phyloP scores from a whole-genome alignment of 92 coral and sea anemone species.

The Pocillopora meandrina region DNA sequence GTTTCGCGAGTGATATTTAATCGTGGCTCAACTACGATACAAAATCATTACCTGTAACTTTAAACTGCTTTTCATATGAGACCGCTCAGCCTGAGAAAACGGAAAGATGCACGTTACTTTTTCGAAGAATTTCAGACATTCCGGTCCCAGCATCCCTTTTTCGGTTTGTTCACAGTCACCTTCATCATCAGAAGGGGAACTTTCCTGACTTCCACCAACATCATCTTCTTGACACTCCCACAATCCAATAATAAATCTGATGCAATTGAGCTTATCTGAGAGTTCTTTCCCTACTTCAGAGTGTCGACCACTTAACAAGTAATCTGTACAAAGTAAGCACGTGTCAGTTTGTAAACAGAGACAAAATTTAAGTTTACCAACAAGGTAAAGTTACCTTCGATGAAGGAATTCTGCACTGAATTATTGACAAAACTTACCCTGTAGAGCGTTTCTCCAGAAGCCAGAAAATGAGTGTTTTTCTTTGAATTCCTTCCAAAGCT shows the following conservation, averaged over 20 bases:
- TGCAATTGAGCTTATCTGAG: constrained; percentile 48
- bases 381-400: neutral
- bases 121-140: constrained; percentile 45
- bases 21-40: neutral
- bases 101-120: constrained; percentile 45
- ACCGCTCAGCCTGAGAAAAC: constrained; percentile 53
- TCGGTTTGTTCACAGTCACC: neutral
- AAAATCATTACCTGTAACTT: constrained; percentile 47
- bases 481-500: constrained; percentile 68
- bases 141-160: constrained; percentile 15
- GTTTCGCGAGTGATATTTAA: no score
- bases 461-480: constrained; percentile 26
- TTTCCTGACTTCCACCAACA: constrained; percentile 14
- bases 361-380: neutral
- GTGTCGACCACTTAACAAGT: constrained; percentile 7
- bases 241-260: constrained; percentile 62
- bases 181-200: constrained; percentile 17
- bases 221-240: constrained; percentile 21
- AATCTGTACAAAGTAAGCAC: constrained; percentile 31
- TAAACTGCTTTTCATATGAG: constrained; percentile 45
- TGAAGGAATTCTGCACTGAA: neutral
- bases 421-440: neutral
- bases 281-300: constrained; percentile 28
- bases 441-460: constrained; percentile 25
- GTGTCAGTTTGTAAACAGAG: neutral